These are phyloP conservation scores for Acarapis woodi DNA, from an alignment of 1,140 invertebrate genomes.

Conservation along the genomic window DNA sequence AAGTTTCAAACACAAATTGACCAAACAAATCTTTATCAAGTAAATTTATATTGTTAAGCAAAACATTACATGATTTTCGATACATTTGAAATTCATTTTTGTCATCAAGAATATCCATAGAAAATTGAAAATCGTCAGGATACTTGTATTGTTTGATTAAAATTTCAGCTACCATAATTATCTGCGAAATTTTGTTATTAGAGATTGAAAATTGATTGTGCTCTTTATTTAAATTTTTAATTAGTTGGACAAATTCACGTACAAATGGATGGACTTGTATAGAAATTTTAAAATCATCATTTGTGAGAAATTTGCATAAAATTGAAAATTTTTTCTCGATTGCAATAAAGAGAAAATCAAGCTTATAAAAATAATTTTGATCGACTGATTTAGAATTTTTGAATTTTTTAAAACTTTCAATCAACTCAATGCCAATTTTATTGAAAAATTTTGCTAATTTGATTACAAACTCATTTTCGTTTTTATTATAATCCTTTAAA, in stretches of 20 bases:
- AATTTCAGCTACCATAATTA: constrained; percentile 20
- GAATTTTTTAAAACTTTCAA: constrained; percentile 6
- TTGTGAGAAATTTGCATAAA: constrained; percentile 22
- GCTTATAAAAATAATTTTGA: background rate
- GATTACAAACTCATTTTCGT: constrained; percentile 23
- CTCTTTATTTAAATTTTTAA: constrained; percentile 16
- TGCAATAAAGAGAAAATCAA: constrained; percentile 14
- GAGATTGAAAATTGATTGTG: constrained; percentile 15
- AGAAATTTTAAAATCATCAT: constrained; percentile 27
- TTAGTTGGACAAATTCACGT: constrained; percentile 23
- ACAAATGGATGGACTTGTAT: constrained; percentile 22
- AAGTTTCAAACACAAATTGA: constrained; percentile 9
- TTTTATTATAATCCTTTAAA: constrained; percentile 14
- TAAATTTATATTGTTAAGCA: constrained; percentile 24
- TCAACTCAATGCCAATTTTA: constrained; percentile 19
- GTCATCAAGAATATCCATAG: constrained; percentile 27
- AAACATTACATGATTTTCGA: constrained; percentile 24
- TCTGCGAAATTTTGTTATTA: constrained; percentile 12
- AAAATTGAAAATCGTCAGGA: constrained; percentile 25
- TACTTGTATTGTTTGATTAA: constrained; percentile 26
- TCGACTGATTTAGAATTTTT: background rate
- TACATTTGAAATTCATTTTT: constrained; percentile 26
- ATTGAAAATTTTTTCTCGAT: constrained; percentile 23
- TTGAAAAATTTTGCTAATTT: constrained; percentile 25
- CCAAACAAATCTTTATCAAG: constrained; percentile 17